Evolutionary conservation across 2,888 invertebrate genomes (phyloP), one percentile per base, ranked within the genome.

Genomic region (Stegana nigrithorax): DNA sequence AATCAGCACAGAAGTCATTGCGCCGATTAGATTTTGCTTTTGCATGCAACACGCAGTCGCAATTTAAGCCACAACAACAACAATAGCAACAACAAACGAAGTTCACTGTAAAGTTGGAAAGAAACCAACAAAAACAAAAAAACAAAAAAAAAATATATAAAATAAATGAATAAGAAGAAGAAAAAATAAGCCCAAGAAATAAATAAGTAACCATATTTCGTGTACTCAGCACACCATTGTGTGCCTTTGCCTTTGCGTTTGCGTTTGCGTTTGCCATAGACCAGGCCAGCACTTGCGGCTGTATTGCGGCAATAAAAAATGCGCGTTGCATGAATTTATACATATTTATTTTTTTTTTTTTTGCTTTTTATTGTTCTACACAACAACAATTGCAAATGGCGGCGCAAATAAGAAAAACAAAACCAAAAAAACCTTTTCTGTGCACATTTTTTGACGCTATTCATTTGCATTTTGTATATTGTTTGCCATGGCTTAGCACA

Each of bases 361-460:
- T 10, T 5, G 44, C 44, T 17, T 21, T 21, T 53, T 53, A 53
- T 53, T 53, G 53, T 53, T 53, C 53, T 53, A 53, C 53, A 53
- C 29, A 21, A 47, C 21, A 8, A 47, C 47, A 19, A n/a, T n/a
- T n/a, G 17, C n/a, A n/a, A n/a, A n/a, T n/a, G n/a, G n/a, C n/a
- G n/a, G n/a, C n/a, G n/a, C 6, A 42, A 42, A 23, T 23, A 21
- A 23, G 23, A 47, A 10, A 4, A 7, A 25, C 2, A 45, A 45
- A 45, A 36, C 36, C 10, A 36, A 36, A 47, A 3, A 45, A 17
- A 10, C 17, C 10, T 25, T 25, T 17, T 47, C 25, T 47, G 47
- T 25, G 25, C 25, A 47, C 75, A 60, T 67, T 36, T 45, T 60
- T 23, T 55, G 21, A 45, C 12, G 23, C 19, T 19, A 12, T 45